Evolutionary conservation across 2,888 invertebrate genomes (phyloP), one percentile per base, ranked within the genome.

Genomic region (Elysia crispata): DNA sequence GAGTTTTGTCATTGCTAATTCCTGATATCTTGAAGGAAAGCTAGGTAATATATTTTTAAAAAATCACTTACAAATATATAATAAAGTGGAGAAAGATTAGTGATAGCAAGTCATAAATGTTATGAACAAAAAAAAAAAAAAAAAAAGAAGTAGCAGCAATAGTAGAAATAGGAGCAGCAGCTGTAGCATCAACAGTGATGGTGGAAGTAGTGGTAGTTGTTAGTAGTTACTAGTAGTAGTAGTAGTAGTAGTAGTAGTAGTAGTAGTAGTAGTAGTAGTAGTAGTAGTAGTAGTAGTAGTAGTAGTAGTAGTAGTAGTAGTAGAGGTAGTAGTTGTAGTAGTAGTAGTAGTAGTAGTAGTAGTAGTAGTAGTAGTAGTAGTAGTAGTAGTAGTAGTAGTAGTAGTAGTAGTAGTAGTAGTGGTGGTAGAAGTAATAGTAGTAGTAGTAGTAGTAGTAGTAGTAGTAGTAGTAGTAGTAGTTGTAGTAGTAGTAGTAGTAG

Each of bases 301-400:
- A 73, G 73, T 54, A 73, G 73, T 73, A 73, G 73, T 73, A 73
- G 73, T 73, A 73, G 73, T 54, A 73, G 73, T 73, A 54, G 73
- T 54, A 73, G 70, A 41, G 8, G 41, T 70, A 41, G 41, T 33
- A 70, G 41, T 70, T n/a, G 70, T 70, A n/a, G 70, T 70, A 13
- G 41, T 70, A 70, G 41, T 70, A 41, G 41, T 41, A 33, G 70
- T 70, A 41, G 70, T 33, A 41, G n/a, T 33, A 70, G 70, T 70
- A 41, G 70, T 70, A 41, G 70, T 70, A 70, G 70, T 33, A 70
- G 70, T 70, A 70, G 70, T 70, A 70, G 41, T 70, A 33, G 70
- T 70, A 70, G 70, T 70, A 70, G 70, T 33, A 70, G 70, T 70
- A 70, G 70, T 70, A 70, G 70, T 70, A 70, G 70, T 33, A 70